Conservation (phyloP, 1,140 invertebrate species). For the Neodiprion lecontei region DNA sequence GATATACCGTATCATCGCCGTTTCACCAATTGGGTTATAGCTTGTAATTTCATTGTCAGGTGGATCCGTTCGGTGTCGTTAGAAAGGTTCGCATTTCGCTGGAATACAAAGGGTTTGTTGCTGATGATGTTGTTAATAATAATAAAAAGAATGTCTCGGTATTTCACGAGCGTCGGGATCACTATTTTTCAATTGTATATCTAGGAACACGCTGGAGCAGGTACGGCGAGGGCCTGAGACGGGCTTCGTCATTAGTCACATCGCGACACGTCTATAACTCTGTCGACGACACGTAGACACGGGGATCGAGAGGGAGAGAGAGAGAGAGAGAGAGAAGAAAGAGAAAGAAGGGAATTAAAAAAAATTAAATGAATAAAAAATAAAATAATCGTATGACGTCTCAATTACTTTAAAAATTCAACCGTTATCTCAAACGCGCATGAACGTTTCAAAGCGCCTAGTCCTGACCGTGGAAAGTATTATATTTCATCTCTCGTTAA, state of each 20-base stretch:
- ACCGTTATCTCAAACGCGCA: background rate
- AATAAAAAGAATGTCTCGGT: too few relatives aligned
- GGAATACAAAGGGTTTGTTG: too few relatives aligned
- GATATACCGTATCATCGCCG: too few relatives aligned
- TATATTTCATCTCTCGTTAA: background rate
- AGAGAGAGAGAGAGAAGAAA: background rate
- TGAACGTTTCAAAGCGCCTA: background rate
- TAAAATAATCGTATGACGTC: background rate
- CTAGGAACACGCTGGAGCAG: background rate
- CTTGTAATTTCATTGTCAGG: too few relatives aligned
- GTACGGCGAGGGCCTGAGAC: background rate
- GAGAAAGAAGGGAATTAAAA: background rate
- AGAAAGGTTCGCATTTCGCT: too few relatives aligned
- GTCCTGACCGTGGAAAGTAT: background rate
- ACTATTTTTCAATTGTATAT: background rate
- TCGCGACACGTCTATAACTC: slow-evolving; percentile 4
- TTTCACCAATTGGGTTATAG: too few relatives aligned
- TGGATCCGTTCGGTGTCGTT: too few relatives aligned
- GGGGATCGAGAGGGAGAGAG: background rate
- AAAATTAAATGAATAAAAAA: background rate
- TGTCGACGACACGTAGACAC: background rate
- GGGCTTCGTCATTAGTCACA: slow-evolving; percentile 4
- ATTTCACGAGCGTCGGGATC: background rate
- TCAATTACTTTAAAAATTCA: background rate
- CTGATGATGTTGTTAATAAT: too few relatives aligned